Conservation (phyloP, 2,113 vertebrate genomes). For the Trachemys scripta region DNA sequence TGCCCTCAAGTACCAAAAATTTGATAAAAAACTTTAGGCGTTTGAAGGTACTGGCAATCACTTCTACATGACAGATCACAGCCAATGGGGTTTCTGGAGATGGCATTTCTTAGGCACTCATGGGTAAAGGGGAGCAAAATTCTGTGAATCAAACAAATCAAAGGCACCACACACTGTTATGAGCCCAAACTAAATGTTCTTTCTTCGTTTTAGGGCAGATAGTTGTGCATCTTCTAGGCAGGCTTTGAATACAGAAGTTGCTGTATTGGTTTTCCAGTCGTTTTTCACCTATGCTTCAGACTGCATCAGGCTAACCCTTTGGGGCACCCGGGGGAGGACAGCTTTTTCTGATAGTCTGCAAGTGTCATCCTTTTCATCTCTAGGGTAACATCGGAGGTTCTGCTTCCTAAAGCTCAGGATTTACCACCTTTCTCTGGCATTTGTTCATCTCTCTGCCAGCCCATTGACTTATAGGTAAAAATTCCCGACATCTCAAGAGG, state of each 20-base stretch:
- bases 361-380: constrained; percentile 40
- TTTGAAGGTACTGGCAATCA: background rate
- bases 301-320: constrained; percentile 26
- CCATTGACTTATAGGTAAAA: background rate
- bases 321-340: constrained; percentile 52
- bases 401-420: background rate
- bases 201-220: background rate
- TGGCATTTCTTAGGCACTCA: background rate
- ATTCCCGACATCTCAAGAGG: background rate
- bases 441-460: constrained; percentile 6
- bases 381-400: background rate
- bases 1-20: background rate
- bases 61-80: background rate
- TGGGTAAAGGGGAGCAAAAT: background rate
- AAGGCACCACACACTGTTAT: background rate
- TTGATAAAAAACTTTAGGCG: background rate
- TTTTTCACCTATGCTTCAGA: constrained; percentile 29
- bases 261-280: constrained; percentile 1
- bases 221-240: constrained; percentile 52
- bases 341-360: constrained; percentile 39
- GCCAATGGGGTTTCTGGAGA: background rate
- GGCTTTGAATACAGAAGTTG: constrained; percentile 4
- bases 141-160: background rate
- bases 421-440: background rate
- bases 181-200: background rate